phyloP scores from a whole-genome alignment of 2,113 vertebrate species.

The Edolisoma coerulescens region DNA sequence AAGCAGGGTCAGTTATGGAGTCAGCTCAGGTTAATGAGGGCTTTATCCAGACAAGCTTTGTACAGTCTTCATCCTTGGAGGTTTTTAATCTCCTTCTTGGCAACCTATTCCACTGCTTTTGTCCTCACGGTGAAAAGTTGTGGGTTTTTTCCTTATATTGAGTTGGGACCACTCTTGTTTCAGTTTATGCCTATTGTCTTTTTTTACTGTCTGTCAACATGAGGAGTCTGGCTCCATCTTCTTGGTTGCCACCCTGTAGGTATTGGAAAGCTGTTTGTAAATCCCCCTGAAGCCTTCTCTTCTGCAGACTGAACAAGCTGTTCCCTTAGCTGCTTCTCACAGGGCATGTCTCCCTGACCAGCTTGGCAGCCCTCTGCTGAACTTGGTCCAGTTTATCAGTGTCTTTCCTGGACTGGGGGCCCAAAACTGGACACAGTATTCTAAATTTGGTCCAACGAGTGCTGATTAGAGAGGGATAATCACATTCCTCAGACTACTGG shows the following conservation, averaged over 20 bases:
- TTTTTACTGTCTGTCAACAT: background rate
- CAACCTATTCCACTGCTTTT: background rate
- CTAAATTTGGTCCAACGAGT: background rate
- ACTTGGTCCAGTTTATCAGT: conserved; percentile 16
- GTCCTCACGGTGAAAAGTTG: background rate
- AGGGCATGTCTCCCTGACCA: background rate
- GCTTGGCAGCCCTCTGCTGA: conserved; percentile 23
- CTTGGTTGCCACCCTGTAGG: background rate
- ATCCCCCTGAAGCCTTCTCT: background rate
- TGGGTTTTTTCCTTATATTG: background rate
- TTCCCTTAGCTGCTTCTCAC: background rate
- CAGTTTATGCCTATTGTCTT: background rate
- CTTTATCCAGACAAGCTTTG: background rate
- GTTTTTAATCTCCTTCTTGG: background rate
- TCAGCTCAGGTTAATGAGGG: background rate
- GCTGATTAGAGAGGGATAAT: conserved; percentile 55
- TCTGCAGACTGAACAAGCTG: background rate
- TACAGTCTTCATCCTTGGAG: background rate
- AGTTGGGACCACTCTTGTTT: background rate
- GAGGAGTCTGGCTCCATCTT: background rate
- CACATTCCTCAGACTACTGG: conserved; percentile 47
- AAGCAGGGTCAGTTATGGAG: background rate
- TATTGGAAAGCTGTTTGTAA: background rate
- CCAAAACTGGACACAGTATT: conserved; percentile 20
- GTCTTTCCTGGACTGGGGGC: background rate